phyloP scores from a whole-genome alignment of 1,140 invertebrate species.

The Zaprionus nigranus region DNA sequence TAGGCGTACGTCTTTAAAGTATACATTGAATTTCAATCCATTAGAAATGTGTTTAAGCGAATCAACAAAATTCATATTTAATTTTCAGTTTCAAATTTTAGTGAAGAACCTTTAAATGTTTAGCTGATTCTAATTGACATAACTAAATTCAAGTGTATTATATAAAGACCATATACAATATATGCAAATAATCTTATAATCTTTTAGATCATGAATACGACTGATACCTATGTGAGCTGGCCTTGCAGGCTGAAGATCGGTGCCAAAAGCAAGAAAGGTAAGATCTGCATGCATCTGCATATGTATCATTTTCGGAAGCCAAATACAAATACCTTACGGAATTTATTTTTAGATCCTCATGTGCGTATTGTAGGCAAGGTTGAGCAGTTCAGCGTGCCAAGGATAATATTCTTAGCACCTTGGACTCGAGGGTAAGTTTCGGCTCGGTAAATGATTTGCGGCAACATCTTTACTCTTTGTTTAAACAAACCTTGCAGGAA shows the following conservation, averaged over 20 bases:
- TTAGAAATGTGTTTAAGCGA: slow-evolving; percentile 88
- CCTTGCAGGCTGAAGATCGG: slow-evolving; percentile 97
- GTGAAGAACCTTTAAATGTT: slow-evolving; percentile 48
- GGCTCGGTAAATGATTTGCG: neutral
- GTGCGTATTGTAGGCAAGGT: slow-evolving; percentile 94
- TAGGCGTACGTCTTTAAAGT: slow-evolving; percentile 12
- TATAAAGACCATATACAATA: slow-evolving; percentile 42
- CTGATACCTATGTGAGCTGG: slow-evolving; percentile 96
- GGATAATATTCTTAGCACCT: slow-evolving; percentile 93
- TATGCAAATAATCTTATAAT: slow-evolving; percentile 59
- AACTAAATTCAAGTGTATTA: slow-evolving; percentile 49
- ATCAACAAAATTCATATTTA: slow-evolving; percentile 42
- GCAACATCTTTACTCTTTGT: neutral
- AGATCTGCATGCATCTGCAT: neutral
- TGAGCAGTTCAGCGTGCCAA: slow-evolving; percentile 93
- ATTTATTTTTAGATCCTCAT: slow-evolving; percentile 90
- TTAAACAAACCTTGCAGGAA: slow-evolving; percentile 85
- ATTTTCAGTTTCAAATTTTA: slow-evolving; percentile 50
- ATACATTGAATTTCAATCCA: slow-evolving; percentile 80
- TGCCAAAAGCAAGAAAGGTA: slow-evolving; percentile 98
- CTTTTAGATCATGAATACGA: slow-evolving; percentile 95
- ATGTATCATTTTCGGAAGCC: no score
- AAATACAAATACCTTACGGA: no score
- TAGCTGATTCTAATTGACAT: slow-evolving; percentile 36
- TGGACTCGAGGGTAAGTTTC: slow-evolving; percentile 93